Percentiles rank a stretch among this genome's conserved stretches.
Conservation (phyloP, 1,140 invertebrate species). For the Stenopsyche tienmushanensis region DNA sequence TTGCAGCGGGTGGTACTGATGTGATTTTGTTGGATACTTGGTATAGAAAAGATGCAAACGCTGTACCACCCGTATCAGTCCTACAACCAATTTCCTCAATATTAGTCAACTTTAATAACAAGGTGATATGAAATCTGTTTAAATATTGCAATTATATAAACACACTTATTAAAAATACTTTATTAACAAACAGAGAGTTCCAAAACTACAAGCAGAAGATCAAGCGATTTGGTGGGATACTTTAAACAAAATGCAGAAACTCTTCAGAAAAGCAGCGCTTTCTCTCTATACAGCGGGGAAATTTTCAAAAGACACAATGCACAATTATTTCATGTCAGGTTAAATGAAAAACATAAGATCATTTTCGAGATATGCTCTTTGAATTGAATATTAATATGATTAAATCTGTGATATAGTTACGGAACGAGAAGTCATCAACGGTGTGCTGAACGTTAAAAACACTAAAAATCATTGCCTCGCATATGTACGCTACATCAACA, state of each 20-base stretch:
- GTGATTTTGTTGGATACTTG: constrained; percentile 85
- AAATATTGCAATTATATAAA: constrained; percentile 10
- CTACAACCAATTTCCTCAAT: constrained; percentile 97
- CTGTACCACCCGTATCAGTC: constrained; percentile 89
- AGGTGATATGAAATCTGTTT: constrained; percentile 67
- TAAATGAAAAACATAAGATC: constrained; percentile 38
- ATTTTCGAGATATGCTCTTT: neutral
- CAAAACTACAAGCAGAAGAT: constrained; percentile 93
- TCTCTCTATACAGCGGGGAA: constrained; percentile 82
- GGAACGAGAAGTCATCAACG: constrained; percentile 95
- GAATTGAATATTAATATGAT: constrained; percentile 6
- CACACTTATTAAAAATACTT: no score
- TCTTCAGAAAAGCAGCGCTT: constrained; percentile 87
- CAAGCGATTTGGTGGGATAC: constrained; percentile 98
- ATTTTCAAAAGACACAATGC: constrained; percentile 91
- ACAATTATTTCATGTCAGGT: constrained; percentile 99
- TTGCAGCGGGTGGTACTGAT: constrained; percentile 77
- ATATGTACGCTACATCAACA: constrained; percentile 94
- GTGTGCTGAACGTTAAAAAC: constrained; percentile 90
- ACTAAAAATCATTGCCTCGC: constrained; percentile 96
- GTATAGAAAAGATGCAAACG: constrained; percentile 96
- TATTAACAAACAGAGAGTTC: constrained; percentile 71
- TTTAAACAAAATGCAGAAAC: constrained; percentile 90
- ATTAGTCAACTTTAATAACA: constrained; percentile 96
- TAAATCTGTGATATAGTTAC: constrained; percentile 73